Evolutionary conservation across 2,797 vertebrate genomes (phyloP).

Genomic region (Synaphobranchus kaupii): DNA sequence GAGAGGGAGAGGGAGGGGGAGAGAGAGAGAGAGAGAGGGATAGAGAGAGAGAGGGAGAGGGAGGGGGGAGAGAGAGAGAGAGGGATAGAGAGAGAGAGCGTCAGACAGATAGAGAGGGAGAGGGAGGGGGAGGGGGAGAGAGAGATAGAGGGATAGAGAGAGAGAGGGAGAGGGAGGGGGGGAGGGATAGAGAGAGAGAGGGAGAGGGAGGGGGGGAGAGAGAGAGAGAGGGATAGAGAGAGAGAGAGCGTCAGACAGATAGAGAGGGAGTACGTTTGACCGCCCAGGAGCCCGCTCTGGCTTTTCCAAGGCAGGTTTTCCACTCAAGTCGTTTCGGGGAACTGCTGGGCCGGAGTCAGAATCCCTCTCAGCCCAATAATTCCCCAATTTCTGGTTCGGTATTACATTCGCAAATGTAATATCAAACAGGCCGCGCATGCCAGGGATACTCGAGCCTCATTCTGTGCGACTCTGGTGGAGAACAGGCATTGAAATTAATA

Average conservation of each 20-base stretch:
- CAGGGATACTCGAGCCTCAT: background rate
- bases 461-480: background rate
- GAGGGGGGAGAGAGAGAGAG: background rate
- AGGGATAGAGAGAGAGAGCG: slow-evolving; percentile 28
- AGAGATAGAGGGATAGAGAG: background rate
- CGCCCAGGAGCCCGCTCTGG: background rate
- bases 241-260: background rate
- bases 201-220: background rate
- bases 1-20: slow-evolving; percentile 30
- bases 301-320: slow-evolving; percentile 9
- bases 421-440: background rate
- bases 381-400: slow-evolving; percentile 7
- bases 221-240: background rate
- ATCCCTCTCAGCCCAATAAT: background rate
- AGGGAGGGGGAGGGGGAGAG: background rate
- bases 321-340: slow-evolving; percentile 17
- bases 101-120: slow-evolving; percentile 6
- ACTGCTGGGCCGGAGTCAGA: background rate
- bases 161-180: background rate
- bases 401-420: background rate
- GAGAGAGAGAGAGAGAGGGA: background rate
- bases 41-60: background rate
- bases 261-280: background rate
- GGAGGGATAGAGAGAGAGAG: slow-evolving; percentile 35
- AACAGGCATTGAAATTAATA: background rate